Base-by-base conservation (phyloP, 1,140 invertebrate species). In the Agrilus planipennis region DNA sequence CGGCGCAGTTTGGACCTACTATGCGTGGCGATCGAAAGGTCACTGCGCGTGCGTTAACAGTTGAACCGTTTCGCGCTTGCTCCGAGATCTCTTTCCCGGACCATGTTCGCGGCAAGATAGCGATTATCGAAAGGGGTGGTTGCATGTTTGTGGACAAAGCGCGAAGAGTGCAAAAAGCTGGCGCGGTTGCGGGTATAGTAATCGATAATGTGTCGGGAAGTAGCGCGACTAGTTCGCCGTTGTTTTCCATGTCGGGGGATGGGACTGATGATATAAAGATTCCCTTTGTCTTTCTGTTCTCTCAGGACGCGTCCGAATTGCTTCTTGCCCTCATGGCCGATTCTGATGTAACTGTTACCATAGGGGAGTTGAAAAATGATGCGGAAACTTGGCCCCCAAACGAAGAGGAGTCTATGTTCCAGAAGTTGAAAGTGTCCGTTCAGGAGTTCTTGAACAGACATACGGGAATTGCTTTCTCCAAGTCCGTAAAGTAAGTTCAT, bases 91-190 rank as follows among this genome's bases (percentile, higher is more conserved):
- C 90, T 57, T 54, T 14, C 30, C 46, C 60, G 0, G 58, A 70
- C 1, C 61, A 66, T 15, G 51, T 93, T 0, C 63, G 62, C 36
- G 85, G 80, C 4, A 82, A 81, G 50, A 89, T 97, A 52, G 86
- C 75, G 0, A 68, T 98, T 5, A 76, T 92, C 29, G 76, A 83
- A 55, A 70, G 94, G 17, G 91, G 92, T 1, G 79, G 84, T 51
- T 98, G 94, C 62, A 94, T 93, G 68, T 99, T 99, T 62, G 77
- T 94, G 10, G 88, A 96, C 48, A 98, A 97, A 71, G 88, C 86
- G 23, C 73, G 89, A 27, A 67, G 76, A 54, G 69, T 92, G n/a
- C 81, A 94, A 68, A 69, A 73, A 40, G 77, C 81, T 14, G 89
- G 90, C 14, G 91, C 84, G 6, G 65, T 81, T 21, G 88, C 81